Conservation (phyloP, 2,113 vertebrate genomes). For the Engystomops pustulosus region DNA sequence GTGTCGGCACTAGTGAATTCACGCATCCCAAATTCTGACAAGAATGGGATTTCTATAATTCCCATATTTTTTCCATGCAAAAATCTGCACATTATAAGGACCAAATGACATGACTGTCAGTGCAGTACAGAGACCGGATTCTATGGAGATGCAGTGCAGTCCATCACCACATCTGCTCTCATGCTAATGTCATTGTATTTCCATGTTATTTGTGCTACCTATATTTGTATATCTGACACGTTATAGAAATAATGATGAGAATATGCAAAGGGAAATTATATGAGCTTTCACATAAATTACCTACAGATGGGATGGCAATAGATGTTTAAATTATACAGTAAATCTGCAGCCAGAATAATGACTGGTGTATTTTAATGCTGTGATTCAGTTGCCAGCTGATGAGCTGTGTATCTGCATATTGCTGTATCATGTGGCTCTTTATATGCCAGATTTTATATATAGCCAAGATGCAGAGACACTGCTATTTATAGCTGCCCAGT, state of each 20-base stretch:
- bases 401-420: constrained; percentile 38
- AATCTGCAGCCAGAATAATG: constrained; percentile 9
- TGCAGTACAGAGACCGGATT: neutral
- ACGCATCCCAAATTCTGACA: no score
- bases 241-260: neutral
- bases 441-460: constrained; percentile 45
- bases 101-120: no score
- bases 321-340: neutral
- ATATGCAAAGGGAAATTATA: neutral
- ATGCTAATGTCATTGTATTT: neutral
- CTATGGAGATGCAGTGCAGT: neutral
- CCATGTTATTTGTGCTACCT: neutral
- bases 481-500: constrained; percentile 21
- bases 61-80: no score
- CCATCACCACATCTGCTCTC: neutral
- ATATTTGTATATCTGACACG: constrained; percentile 1
- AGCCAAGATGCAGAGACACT: constrained; percentile 20
- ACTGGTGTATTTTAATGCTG: constrained; percentile 15
- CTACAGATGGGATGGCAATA: neutral
- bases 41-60: no score
- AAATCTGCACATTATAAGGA: no score
- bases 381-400: constrained; percentile 31
- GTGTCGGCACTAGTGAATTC: no score
- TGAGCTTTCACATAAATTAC: neutral
- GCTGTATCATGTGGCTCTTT: constrained; percentile 40